Percentiles rank a stretch among this genome's conserved stretches.
These are phyloP conservation scores for Garrulus glandarius DNA, from an alignment of 2,797 vertebrate species.

Conservation along the genomic window DNA sequence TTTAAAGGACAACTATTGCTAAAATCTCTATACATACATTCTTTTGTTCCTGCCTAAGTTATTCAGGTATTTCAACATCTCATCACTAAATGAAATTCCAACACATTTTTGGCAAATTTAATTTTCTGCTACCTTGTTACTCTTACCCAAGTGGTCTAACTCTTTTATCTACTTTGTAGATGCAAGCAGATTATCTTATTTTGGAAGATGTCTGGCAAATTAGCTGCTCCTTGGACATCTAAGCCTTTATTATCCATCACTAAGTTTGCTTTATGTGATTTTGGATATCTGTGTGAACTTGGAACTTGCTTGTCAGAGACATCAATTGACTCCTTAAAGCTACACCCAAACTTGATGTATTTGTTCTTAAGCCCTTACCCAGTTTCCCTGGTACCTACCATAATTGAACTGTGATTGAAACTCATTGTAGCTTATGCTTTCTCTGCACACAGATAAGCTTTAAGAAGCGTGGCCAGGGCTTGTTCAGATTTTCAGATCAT, in stretches of 20 bases:
- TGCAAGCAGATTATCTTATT: slow-evolving; percentile 17
- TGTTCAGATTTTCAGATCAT: neutral
- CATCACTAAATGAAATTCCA: slow-evolving; percentile 3
- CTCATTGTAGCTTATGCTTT: neutral
- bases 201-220: slow-evolving; percentile 29
- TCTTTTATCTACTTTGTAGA: slow-evolving; percentile 10
- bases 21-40: fast-evolving
- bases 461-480: neutral
- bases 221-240: slow-evolving; percentile 8
- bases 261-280: slow-evolving; percentile 23
- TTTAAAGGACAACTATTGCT: neutral
- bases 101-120: neutral
- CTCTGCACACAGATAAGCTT: neutral
- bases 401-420: slow-evolving; percentile 20
- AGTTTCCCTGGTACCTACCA: neutral
- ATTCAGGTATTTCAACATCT: neutral
- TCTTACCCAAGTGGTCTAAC: neutral
- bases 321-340: slow-evolving; percentile 31
- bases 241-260: neutral
- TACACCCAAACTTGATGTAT: neutral
- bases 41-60: neutral
- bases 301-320: slow-evolving; percentile 35
- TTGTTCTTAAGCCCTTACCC: slow-evolving; percentile 24
- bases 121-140: neutral
- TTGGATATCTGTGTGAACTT: neutral